Percentiles rank a stretch among this genome's conserved stretches.
phyloP scores from a whole-genome alignment of 2,113 vertebrate species.

The Apteryx mantelli region DNA sequence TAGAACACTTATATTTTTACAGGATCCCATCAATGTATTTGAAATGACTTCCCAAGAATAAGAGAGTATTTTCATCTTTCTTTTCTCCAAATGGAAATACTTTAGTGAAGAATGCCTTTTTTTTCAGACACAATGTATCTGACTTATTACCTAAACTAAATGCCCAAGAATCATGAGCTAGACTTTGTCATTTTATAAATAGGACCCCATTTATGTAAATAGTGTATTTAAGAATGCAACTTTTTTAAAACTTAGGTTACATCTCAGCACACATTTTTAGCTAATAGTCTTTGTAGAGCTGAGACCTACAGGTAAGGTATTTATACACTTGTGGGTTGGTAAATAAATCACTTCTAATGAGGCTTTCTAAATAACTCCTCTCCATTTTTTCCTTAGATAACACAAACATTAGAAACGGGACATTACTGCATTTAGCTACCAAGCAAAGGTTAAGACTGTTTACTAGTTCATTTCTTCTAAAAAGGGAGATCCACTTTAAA shows the following conservation, averaged over 20 bases:
- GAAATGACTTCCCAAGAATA: neutral
- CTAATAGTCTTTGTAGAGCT: neutral
- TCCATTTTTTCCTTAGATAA: conserved; percentile 28
- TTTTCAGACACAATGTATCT: neutral
- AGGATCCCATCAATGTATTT: neutral
- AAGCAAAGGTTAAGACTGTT: neutral
- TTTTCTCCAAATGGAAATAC: neutral
- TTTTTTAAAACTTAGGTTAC: neutral
- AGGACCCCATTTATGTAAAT: neutral
- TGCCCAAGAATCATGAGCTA: neutral
- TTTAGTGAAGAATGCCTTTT: neutral
- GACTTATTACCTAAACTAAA: neutral
- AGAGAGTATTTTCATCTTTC: neutral
- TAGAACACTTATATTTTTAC: neutral
- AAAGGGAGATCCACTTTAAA: neutral
- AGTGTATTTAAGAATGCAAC: neutral
- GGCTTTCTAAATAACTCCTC: conserved; percentile 35
- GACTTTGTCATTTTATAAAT: neutral
- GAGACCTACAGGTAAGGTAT: conserved; percentile 9
- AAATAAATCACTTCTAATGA: conserved; percentile 60
- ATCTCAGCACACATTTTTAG: neutral
- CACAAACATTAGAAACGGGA: conserved; percentile 5
- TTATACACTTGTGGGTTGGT: neutral
- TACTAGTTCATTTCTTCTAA: neutral
- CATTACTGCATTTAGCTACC: conserved; percentile 16